Evolutionary conservation across 1,140 invertebrate genomes (phyloP), one percentile per base, ranked within the genome.

Genomic region (Hestina assimilis): DNA sequence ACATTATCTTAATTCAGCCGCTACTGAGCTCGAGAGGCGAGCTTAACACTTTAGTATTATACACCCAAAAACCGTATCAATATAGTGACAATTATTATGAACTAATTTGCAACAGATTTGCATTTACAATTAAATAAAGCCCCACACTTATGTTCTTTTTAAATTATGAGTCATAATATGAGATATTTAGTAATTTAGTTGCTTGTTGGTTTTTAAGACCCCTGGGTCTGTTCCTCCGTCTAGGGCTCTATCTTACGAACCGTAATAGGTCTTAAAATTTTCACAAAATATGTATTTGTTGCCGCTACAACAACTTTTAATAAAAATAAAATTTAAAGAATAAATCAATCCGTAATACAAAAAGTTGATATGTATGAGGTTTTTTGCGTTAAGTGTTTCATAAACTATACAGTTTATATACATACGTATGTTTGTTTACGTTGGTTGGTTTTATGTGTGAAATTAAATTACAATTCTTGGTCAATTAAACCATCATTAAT

Each of bases 1-100:
- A 82, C 70, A 82, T 87, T 84, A 87, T 86, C 84, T 86, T 83
- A 79, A 87, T 83, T 77, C 79, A 72, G 78, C 28, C 59, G 73
- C 81, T 79, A 81, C 79, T 74, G 65, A 74, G 69, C 71, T 72
- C 75, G 73, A 57, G 52, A 65, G 67, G 64, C 64, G 63, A 55
- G 69, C 70, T 69, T 65, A 66, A 59, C 59, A 71, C 64, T 73
- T 75, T n/a, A n/a, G n/a, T n/a, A n/a, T n/a, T n/a, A 69, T 74
- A 74, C 63, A 62, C 31, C 24, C 56, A 52, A 64, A 60, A 73
- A 76, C 46, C 66, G 59, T 58, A 58, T 58, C 47, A 45, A 19
- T 43, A 43, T 42, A 24, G 28, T 45, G 46, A 47, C 43, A 47
- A 45, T 57, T 38, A 57, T 48, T 57, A 48, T 35, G 17, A 19